Conservation (phyloP, 2,113 vertebrate genomes). For the Loxodonta africana region DNA sequence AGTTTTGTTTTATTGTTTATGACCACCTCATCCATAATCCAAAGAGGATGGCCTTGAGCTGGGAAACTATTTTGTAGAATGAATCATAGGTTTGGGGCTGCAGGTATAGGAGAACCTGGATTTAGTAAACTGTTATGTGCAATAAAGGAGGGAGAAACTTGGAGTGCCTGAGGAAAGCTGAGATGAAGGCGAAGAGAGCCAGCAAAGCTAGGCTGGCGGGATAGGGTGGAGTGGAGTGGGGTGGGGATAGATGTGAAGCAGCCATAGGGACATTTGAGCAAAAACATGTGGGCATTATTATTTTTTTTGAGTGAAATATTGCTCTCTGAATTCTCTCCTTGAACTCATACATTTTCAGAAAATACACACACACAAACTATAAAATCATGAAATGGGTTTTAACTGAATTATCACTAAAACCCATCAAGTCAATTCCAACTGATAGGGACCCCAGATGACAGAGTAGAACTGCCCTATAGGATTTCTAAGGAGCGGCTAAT, state of each 20-base stretch:
- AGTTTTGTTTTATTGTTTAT: constrained; percentile 23
- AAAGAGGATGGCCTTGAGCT: background rate
- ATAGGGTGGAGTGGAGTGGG: rapidly evolving
- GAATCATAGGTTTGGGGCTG: background rate
- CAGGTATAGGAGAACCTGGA: background rate
- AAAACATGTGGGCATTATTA: background rate
- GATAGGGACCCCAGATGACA: too few species aligned
- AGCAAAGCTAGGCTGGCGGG: too few species aligned
- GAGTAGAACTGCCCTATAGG: too few species aligned
- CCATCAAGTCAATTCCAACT: too few species aligned
- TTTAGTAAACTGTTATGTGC: background rate
- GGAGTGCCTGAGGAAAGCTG: background rate
- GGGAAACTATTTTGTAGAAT: background rate
- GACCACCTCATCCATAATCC: background rate
- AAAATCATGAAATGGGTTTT: background rate
- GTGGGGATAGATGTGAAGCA: rapidly evolving
- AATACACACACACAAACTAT: background rate
- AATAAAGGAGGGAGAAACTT: background rate
- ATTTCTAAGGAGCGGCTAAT: too few species aligned
- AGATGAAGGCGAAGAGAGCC: background rate
- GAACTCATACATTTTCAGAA: background rate
- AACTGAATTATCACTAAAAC: background rate
- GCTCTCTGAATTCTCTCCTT: background rate
- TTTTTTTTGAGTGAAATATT: background rate
- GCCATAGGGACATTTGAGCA: background rate